A percentile compares a stretch with the other conserved stretches of the same genome.
These are phyloP conservation scores for Nanorana parkeri DNA, from an alignment of 2,113 vertebrate species.

Conservation along the genomic window DNA sequence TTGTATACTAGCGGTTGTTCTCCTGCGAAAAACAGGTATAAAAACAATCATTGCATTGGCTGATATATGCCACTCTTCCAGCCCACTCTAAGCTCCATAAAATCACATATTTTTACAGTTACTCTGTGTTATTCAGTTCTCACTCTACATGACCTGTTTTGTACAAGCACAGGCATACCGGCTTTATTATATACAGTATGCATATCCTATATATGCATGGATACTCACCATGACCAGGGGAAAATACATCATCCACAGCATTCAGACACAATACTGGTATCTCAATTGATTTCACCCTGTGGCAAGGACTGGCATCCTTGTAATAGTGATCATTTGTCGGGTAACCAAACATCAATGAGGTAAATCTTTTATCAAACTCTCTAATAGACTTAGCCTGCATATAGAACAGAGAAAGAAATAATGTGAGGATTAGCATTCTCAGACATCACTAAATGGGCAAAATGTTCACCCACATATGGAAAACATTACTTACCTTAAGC, in stretches of 20 bases:
- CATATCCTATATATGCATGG: neutral
- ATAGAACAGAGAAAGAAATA: neutral
- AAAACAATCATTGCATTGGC: too few relatives aligned
- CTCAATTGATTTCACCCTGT: constrained; percentile 88
- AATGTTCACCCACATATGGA: too few relatives aligned
- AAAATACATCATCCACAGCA: constrained; percentile 95
- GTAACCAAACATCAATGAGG: constrained; percentile 97
- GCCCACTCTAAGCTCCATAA: too few relatives aligned
- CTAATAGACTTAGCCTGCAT: constrained; percentile 92
- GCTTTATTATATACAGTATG: too few relatives aligned
- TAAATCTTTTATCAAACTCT: constrained; percentile 96
- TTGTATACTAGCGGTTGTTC: too few relatives aligned
- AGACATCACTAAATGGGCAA: too few relatives aligned
- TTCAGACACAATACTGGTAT: constrained; percentile 97
- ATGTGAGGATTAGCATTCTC: too few relatives aligned
- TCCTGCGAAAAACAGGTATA: too few relatives aligned
- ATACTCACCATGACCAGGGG: constrained; percentile 89
- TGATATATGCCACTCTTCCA: too few relatives aligned
- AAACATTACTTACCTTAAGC: too few relatives aligned
- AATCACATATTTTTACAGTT: too few relatives aligned
- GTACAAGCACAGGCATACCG: neutral
- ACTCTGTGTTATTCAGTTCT: too few relatives aligned
- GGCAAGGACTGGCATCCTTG: constrained; percentile 89
- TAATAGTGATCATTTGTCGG: constrained; percentile 94
- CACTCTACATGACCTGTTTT: neutral